Percentiles rank a stretch among this genome's conserved stretches.
phyloP scores from a whole-genome alignment of 2,797 vertebrate genomes.

The Myripristis murdjan region DNA sequence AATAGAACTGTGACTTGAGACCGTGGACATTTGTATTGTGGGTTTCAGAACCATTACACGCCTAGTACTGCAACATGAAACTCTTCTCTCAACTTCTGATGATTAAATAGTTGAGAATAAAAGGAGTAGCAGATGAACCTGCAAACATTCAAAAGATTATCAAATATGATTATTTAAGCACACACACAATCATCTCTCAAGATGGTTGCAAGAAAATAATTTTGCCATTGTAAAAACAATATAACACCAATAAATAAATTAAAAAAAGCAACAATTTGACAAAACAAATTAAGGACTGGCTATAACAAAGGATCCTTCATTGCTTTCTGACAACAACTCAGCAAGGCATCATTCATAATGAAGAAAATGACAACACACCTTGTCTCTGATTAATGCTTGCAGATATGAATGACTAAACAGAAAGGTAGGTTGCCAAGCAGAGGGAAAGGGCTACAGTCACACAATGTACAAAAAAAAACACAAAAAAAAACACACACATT shows the following conservation, averaged over 20 bases:
- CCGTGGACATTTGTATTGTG: no score
- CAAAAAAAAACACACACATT: not conserved
- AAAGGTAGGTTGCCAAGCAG: not conserved
- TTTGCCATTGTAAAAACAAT: not conserved
- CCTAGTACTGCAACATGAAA: not conserved
- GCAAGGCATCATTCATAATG: constrained; percentile 39
- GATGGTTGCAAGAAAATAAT: not conserved
- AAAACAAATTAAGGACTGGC: not conserved
- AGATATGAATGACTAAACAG: constrained; percentile 18
- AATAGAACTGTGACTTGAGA: no score
- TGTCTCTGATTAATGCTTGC: not conserved
- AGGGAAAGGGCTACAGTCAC: not conserved
- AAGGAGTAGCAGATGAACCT: not conserved
- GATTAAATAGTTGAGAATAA: not conserved
- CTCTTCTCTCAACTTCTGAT: not conserved
- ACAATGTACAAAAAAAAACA: not conserved
- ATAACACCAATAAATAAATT: no score
- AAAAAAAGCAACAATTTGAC: not conserved
- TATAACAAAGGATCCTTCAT: constrained; percentile 9
- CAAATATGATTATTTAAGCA: not conserved
- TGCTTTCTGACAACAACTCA: not conserved
- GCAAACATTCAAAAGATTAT: no score
- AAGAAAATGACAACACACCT: constrained; percentile 5
- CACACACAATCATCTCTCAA: not conserved
- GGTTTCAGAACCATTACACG: no score